Evolutionary conservation across 2,888 invertebrate species (phyloP), one percentile per base, ranked within the genome.

Genomic region (Listrodromus nycthemerus): DNA sequence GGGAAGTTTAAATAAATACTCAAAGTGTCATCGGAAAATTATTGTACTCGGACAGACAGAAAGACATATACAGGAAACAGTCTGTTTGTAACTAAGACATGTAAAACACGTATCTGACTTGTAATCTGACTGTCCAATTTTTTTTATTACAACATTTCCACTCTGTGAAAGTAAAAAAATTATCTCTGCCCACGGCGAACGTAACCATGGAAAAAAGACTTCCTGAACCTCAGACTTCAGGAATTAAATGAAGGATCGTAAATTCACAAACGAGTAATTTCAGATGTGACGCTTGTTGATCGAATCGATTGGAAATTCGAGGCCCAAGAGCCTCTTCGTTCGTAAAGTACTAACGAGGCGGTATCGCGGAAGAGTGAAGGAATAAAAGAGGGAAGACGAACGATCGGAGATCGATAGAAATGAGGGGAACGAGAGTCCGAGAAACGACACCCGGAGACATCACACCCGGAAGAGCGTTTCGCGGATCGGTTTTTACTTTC

Each of bases 241-340:
- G 3, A 21, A 52, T 52, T 8, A 21, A 21, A 52, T 19, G 21
- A 52, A 52, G 21, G 21, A 52, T 52, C 21, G 21, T 52, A 8
- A 21, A 52, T 52, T 52, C 52, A 10, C 10, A 52, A 52, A 52
- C 10, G 52, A 52, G 52, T 37, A 52, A 52, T 21, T 52, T 55
- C 8, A 24, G 8, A 13, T 21, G 21, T 21, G 24, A 21, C 55
- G 55, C 55, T 70, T 48, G 16, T 48, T 30, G 61, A 67, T 45
- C 48, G 86, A 89, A 89, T 88, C 89, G 88, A 89, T 86, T 89
- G 87, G 86, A 63, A 85, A 75, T 71, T 66, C 79, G 77, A 80
- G 79, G 82, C 76, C 85, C 84, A 82, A 86, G 63, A 86, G 61
- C 37, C 82, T 67, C 58, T 63, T 52, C 78, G 70, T 71, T 30